phyloP scores from a whole-genome alignment of 2,888 invertebrate species.

The Drosophila formosana region DNA sequence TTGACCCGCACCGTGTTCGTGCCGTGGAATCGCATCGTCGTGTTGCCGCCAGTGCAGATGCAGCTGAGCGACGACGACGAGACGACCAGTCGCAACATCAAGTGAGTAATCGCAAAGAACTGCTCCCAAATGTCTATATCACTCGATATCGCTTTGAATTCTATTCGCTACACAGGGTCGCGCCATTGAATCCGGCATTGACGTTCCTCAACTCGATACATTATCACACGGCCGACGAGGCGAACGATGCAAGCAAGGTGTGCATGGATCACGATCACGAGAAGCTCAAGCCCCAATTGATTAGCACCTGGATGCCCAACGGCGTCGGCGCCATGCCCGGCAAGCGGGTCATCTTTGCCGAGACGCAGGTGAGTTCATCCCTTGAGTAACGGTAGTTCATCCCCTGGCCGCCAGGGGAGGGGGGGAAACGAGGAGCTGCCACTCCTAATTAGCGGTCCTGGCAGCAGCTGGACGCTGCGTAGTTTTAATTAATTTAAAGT shows the following conservation, averaged over 20 bases:
- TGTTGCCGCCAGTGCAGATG: slow-evolving; percentile 95
- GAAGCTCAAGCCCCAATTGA: slow-evolving; percentile 92
- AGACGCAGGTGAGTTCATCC: slow-evolving; percentile 93
- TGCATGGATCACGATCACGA: slow-evolving; percentile 96
- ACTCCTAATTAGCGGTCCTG: slow-evolving; percentile 73
- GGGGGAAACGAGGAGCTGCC: slow-evolving; percentile 28
- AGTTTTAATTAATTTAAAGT: slow-evolving; percentile 84
- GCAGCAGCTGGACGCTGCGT: slow-evolving; percentile 72
- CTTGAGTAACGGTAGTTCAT: neutral
- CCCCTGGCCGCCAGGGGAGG: slow-evolving; percentile 21
- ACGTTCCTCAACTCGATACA: slow-evolving; percentile 85
- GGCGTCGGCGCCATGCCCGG: slow-evolving; percentile 94
- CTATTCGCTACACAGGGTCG: slow-evolving; percentile 75
- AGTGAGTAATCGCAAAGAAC: slow-evolving; percentile 74
- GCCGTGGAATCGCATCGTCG: slow-evolving; percentile 98
- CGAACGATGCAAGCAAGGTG: slow-evolving; percentile 87
- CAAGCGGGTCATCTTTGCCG: slow-evolving; percentile 93
- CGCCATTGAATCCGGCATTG: slow-evolving; percentile 84
- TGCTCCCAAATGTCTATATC: too few relatives aligned
- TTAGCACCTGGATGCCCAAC: slow-evolving; percentile 96
- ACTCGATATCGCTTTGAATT: too few relatives aligned
- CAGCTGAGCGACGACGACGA: slow-evolving; percentile 91
- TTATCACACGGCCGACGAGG: slow-evolving; percentile 85
- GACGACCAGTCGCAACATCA: slow-evolving; percentile 83
- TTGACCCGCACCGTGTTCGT: slow-evolving; percentile 95